A percentile compares a stretch with the other conserved stretches of the same genome.
Conservation (phyloP, 1,140 invertebrate genomes). For the Notospermus geniculatus region DNA sequence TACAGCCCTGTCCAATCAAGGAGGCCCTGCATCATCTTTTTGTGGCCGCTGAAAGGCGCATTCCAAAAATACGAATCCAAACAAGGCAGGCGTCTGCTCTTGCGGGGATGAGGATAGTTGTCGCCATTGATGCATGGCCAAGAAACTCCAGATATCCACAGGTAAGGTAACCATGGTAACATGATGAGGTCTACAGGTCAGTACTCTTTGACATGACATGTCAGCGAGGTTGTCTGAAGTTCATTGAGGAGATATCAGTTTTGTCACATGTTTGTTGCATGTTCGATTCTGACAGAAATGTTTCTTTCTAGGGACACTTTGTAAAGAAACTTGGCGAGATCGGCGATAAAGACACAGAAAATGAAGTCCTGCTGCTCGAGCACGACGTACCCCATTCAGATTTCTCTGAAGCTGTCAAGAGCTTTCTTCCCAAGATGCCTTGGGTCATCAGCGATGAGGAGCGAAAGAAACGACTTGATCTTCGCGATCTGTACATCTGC, state of each 20-base stretch:
- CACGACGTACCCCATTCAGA: slow-evolving; percentile 95
- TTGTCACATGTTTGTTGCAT: not conserved
- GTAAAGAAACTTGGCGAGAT: slow-evolving; percentile 55
- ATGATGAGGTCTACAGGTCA: no score
- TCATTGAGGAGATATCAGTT: no score
- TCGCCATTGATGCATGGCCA: slow-evolving; percentile 58
- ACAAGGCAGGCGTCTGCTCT: slow-evolving; percentile 51
- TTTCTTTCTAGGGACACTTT: slow-evolving; percentile 60
- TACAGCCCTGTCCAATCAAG: slow-evolving; percentile 76
- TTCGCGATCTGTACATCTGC: slow-evolving; percentile 83
- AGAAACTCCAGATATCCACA: slow-evolving; percentile 55
- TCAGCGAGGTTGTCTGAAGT: no score
- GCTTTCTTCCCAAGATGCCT: slow-evolving; percentile 84
- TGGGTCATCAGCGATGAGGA: slow-evolving; percentile 85
- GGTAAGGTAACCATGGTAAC: no score
- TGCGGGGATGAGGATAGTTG: slow-evolving; percentile 55
- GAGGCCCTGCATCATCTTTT: slow-evolving; percentile 73
- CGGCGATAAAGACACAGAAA: slow-evolving; percentile 88
- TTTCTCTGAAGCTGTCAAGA: slow-evolving; percentile 91
- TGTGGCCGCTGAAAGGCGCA: slow-evolving; percentile 55
- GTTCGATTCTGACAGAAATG: not conserved
- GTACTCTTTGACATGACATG: no score
- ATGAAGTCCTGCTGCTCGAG: slow-evolving; percentile 88
- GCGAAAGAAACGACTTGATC: slow-evolving; percentile 73
- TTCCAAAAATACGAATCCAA: slow-evolving; percentile 58